These are phyloP conservation scores for Cephus runcator DNA, from an alignment of 2,888 invertebrate genomes.

Conservation along the genomic window DNA sequence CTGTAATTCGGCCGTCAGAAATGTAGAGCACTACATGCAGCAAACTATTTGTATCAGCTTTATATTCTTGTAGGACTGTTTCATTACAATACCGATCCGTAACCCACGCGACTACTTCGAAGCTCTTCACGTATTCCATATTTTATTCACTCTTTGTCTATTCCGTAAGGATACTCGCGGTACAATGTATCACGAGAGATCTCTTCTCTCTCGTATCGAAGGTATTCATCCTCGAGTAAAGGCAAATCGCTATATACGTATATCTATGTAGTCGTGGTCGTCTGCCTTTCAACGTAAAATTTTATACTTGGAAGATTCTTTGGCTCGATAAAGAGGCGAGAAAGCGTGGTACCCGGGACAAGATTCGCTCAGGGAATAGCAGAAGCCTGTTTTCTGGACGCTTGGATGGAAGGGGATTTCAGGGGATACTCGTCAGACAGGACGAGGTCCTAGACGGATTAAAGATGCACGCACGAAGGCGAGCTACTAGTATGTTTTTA, in stretches of 20 bases:
- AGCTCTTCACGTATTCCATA: neutral
- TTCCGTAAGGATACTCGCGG: neutral
- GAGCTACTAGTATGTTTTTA: neutral
- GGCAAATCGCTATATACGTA: neutral
- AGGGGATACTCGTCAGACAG: neutral
- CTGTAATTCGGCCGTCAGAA: neutral
- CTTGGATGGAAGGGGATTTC: neutral
- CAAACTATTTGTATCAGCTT: neutral
- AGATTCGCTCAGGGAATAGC: neutral
- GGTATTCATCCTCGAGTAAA: neutral
- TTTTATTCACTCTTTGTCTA: neutral
- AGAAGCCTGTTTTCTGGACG: neutral
- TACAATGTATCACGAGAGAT: neutral
- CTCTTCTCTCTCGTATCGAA: neutral
- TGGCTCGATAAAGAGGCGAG: neutral
- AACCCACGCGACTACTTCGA: neutral
- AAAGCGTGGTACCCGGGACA: neutral
- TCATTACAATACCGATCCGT: neutral
- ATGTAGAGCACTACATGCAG: neutral
- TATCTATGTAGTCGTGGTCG: neutral
- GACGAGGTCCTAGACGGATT: constrained; percentile 2
- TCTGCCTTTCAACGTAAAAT: neutral
- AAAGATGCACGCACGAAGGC: neutral
- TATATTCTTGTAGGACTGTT: neutral
- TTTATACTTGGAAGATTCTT: neutral